Percentiles rank a stretch among this genome's conserved stretches.
Evolutionary conservation across 2,797 vertebrate genomes (phyloP).

Genomic region (Pipistrellus pipistrellus): DNA sequence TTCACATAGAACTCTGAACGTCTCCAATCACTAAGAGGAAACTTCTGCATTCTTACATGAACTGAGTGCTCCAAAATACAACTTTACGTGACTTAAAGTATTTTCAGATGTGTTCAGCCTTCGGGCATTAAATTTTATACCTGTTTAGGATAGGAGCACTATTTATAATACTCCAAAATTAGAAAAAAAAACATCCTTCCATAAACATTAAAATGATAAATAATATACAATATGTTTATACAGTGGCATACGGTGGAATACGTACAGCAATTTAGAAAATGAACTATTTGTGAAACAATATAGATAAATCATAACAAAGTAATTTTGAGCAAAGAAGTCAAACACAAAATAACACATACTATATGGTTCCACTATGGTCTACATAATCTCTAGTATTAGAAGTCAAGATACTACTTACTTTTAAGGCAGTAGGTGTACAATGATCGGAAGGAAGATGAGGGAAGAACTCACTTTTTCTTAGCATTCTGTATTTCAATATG

Average conservation of each 20-base stretch:
- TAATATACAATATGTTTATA: neutral
- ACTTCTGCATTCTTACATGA: neutral
- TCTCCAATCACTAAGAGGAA: neutral
- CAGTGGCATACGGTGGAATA: neutral
- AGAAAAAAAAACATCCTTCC: neutral
- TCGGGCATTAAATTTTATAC: conserved; percentile 5
- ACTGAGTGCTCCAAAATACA: neutral
- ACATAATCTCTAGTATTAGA: neutral
- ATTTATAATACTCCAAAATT: conserved; percentile 3
- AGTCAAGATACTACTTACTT: neutral
- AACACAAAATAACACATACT: neutral
- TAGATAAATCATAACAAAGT: neutral
- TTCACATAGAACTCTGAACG: neutral
- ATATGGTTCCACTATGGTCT: neutral
- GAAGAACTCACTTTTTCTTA: neutral
- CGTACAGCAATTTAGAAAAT: neutral
- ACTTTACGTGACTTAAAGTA: neutral
- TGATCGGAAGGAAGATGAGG: neutral
- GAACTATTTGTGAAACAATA: neutral
- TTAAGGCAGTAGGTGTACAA: neutral
- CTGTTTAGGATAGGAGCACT: neutral
- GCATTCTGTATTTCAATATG: neutral
- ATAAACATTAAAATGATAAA: conserved; percentile 28
- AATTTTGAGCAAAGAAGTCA: neutral
- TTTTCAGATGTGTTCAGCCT: neutral